Conservation (phyloP, 2,113 vertebrate species). For the Grallaria varia region DNA sequence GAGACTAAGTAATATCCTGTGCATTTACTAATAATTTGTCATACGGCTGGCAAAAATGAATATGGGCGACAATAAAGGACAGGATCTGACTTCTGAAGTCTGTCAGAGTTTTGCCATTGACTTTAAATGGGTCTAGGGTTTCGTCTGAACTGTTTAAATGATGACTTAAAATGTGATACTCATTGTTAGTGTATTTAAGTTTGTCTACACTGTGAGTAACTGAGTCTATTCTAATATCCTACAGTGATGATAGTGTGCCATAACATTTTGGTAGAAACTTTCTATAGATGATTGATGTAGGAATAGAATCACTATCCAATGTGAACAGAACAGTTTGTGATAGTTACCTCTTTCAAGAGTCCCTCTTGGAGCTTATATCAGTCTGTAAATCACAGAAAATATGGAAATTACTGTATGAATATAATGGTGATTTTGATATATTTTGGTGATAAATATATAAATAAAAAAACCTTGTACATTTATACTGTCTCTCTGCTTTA, state of each 20-base stretch:
- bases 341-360: background rate
- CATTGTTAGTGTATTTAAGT: background rate
- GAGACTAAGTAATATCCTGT: slow-evolving; percentile 18
- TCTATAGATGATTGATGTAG: background rate
- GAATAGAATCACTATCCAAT: background rate
- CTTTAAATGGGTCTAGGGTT: background rate
- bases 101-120: background rate
- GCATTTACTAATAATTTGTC: slow-evolving; percentile 34
- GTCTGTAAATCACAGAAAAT: background rate
- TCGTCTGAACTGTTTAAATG: background rate
- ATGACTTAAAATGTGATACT: background rate
- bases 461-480: background rate
- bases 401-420: background rate
- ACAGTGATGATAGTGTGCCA: background rate
- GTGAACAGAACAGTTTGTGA: background rate
- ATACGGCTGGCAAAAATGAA: background rate
- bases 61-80: background rate
- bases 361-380: background rate
- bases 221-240: background rate
- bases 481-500: background rate
- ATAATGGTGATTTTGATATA: background rate
- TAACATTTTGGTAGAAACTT: background rate
- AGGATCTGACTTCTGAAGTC: background rate
- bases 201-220: background rate
- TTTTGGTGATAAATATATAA: background rate